Percentiles rank a stretch among this genome's conserved stretches.
Evolutionary conservation across 2,888 invertebrate species (phyloP).

Genomic region (Calameuta filiformis): DNA sequence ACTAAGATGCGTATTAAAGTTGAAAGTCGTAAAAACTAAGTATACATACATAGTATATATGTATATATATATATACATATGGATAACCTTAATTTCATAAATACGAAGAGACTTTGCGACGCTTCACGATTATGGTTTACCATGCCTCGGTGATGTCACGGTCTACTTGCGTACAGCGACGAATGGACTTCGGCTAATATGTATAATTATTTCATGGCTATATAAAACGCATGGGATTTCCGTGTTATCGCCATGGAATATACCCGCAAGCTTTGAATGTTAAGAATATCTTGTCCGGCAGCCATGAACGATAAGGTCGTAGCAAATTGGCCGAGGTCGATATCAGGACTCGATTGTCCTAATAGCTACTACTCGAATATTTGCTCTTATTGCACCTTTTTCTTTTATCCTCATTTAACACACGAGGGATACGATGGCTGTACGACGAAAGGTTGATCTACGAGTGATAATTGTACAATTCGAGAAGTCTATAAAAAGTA

Average conservation of each 20-base stretch:
- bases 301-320: neutral
- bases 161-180: constrained; percentile 36
- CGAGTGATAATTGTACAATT: neutral
- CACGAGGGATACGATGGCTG: neutral
- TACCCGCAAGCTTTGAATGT: neutral
- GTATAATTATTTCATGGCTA: neutral
- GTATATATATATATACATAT: constrained; percentile 7
- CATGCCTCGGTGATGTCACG: constrained; percentile 46
- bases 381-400: neutral
- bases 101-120: constrained; percentile 27
- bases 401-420: neutral
- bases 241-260: neutral
- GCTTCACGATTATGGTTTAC: constrained; percentile 29
- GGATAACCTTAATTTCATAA: constrained; percentile 41
- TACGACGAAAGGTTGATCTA: neutral
- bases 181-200: constrained; percentile 8
- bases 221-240: neutral
- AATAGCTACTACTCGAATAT: neutral
- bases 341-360: neutral
- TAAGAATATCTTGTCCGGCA: neutral
- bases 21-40: neutral
- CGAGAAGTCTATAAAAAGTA: neutral
- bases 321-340: neutral
- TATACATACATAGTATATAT: neutral
- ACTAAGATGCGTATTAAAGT: neutral